phyloP scores from a whole-genome alignment of 2,888 invertebrate genomes.

The Anorthoa munda region DNA sequence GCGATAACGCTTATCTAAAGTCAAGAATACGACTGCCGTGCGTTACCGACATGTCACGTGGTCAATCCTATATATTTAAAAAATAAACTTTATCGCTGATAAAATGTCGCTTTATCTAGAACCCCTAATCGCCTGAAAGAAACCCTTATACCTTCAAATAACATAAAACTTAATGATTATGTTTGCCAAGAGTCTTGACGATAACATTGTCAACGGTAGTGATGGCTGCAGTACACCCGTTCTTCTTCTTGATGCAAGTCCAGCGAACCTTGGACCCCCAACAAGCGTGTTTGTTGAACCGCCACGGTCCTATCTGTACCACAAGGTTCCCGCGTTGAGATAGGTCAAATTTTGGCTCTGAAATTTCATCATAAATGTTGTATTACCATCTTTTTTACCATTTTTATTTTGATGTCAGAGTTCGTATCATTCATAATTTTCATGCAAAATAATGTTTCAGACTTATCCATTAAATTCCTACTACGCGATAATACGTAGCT shows the following conservation, averaged over 20 bases:
- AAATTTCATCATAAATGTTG: conserved; percentile 5
- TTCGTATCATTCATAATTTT: background rate
- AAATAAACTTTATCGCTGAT: background rate
- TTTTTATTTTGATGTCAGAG: background rate
- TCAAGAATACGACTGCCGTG: background rate
- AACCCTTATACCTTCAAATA: conserved; percentile 3
- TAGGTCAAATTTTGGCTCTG: conserved; percentile 86
- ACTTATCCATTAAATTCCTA: too few relatives aligned
- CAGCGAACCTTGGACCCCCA: conserved; percentile 88
- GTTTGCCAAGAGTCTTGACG: conserved; percentile 86
- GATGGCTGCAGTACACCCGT: conserved; percentile 85
- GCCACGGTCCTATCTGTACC: conserved; percentile 87
- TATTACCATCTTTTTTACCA: conserved; percentile 24
- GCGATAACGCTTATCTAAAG: background rate
- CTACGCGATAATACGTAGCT: too few relatives aligned
- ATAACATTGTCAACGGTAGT: conserved; percentile 87
- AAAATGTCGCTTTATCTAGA: background rate
- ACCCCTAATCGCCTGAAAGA: background rate
- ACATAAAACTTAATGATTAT: conserved; percentile 78
- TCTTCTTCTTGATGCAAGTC: conserved; percentile 89
- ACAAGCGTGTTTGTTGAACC: conserved; percentile 87
- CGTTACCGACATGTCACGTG: background rate
- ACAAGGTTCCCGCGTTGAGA: conserved; percentile 87
- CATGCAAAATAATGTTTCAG: conserved; percentile 14
- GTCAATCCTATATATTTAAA: background rate